These are phyloP conservation scores for Drosophila dunni DNA, from an alignment of 1,140 invertebrate species.

Conservation along the genomic window DNA sequence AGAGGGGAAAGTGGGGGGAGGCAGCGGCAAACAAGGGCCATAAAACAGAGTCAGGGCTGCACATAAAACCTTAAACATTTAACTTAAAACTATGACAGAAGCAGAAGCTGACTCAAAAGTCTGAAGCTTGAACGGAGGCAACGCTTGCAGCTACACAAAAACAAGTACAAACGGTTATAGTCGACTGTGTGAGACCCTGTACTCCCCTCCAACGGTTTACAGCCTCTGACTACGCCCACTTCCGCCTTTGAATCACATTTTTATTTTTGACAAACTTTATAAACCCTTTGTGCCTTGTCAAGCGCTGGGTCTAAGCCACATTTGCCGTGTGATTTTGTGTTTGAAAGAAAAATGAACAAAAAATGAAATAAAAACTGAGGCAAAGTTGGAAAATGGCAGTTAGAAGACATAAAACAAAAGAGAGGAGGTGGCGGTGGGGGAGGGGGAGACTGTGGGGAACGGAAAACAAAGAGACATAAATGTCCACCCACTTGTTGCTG, in stretches of 20 bases:
- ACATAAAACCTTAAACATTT: slow-evolving; percentile 45
- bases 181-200: no score
- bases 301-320: neutral
- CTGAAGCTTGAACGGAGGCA: slow-evolving; percentile 17
- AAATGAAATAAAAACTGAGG: slow-evolving; percentile 61
- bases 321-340: slow-evolving; percentile 66
- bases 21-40: slow-evolving; percentile 12
- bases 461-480: slow-evolving; percentile 80
- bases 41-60: slow-evolving; percentile 44
- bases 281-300: no score
- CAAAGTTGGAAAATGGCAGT: slow-evolving; percentile 49
- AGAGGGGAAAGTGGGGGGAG: neutral
- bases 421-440: no score
- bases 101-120: slow-evolving; percentile 4
- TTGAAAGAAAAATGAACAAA: slow-evolving; percentile 7
- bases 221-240: no score
- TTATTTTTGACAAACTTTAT: no score
- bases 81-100: slow-evolving; percentile 32
- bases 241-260: no score
- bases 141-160: slow-evolving; percentile 17
- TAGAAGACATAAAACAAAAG: neutral
- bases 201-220: no score
- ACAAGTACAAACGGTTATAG: neutral
- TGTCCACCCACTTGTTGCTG: slow-evolving; percentile 75
- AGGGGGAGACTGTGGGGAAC: neutral